Percentiles rank a stretch among this genome's conserved stretches.
These are phyloP conservation scores for Oreotrochilus melanogaster DNA, from an alignment of 2,113 vertebrate genomes.

Conservation along the genomic window DNA sequence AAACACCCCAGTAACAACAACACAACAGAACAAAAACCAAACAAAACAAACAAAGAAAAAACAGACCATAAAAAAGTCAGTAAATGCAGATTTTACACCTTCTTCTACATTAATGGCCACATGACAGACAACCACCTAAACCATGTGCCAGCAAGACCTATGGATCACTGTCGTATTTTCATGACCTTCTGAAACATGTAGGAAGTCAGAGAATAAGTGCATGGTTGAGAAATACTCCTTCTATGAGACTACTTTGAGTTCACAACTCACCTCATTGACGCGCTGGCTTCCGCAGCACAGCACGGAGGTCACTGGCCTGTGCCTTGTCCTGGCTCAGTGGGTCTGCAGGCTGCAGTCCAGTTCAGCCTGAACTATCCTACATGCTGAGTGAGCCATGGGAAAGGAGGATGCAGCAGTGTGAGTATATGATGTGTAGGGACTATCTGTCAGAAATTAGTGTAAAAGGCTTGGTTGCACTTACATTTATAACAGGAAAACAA, in stretches of 20 bases:
- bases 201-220: neutral
- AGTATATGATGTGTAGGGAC: neutral
- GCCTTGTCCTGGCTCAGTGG: accelerated
- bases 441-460: neutral
- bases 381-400: accelerated
- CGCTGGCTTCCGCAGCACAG: accelerated
- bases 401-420: neutral
- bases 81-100: neutral
- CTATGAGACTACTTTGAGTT: neutral
- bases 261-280: accelerated
- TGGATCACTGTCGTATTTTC: neutral
- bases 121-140: neutral
- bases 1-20: too few species aligned
- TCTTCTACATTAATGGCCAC: neutral
- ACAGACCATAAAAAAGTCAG: neutral
- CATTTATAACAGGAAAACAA: neutral
- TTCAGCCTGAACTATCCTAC: neutral
- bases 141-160: neutral
- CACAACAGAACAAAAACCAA: too few species aligned
- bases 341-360: accelerated
- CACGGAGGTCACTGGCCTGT: neutral
- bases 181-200: neutral
- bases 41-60: too few species aligned
- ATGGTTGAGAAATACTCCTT: neutral
- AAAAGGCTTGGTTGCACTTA: neutral